Percentiles rank a stretch among this genome's conserved stretches.
Evolutionary conservation across 2,113 vertebrate species (phyloP).

Genomic region (Halcyon malimbica): DNA sequence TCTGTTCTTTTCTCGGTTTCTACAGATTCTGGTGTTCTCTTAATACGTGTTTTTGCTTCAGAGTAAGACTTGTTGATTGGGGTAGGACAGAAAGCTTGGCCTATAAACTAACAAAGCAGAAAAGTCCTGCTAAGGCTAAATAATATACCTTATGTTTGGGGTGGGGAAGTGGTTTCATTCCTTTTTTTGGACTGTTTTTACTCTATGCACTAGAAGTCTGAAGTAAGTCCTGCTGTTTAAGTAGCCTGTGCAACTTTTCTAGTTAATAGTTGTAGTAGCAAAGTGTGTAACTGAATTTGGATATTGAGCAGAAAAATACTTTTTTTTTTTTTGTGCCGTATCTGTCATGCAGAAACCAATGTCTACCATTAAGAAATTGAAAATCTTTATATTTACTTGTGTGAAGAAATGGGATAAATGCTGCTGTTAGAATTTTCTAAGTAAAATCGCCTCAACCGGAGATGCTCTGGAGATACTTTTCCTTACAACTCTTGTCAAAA

Average conservation of each 20-base stretch:
- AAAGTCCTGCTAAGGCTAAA: neutral
- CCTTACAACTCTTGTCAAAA: neutral
- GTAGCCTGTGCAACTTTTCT: neutral
- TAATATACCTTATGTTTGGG: neutral
- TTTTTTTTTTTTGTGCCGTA: neutral
- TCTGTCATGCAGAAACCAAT: neutral
- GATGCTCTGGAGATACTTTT: rapidly evolving
- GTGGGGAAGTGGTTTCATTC: neutral
- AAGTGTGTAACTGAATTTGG: neutral
- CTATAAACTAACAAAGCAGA: neutral
- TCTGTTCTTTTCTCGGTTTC: neutral
- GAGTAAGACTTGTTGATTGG: neutral
- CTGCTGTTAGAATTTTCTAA: neutral
- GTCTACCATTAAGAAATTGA: neutral
- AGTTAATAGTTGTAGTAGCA: neutral
- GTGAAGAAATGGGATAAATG: neutral
- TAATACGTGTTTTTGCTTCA: neutral
- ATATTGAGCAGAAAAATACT: neutral
- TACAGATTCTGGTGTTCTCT: neutral
- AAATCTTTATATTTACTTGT: neutral
- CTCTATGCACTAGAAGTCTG: neutral
- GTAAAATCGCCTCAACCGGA: rapidly evolving
- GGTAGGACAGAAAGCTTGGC: neutral
- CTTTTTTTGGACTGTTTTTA: neutral
- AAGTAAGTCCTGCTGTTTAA: neutral